Conservation (phyloP, 2,113 vertebrate genomes). For the Anguilla rostrata region DNA sequence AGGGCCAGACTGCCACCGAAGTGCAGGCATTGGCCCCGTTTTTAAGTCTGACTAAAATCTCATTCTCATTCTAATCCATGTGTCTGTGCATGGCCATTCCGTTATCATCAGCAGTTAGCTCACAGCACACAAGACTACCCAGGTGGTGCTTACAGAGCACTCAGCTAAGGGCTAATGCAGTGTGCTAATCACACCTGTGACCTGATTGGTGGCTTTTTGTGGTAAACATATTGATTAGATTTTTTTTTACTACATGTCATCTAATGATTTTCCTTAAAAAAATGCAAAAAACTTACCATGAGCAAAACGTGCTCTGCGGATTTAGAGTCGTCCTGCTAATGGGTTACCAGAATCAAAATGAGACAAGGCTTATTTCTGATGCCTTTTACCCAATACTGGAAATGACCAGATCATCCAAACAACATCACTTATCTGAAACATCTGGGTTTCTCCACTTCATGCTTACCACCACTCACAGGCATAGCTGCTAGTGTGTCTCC, state of each 20-base stretch:
- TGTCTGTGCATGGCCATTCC: neutral
- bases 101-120: neutral
- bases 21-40: neutral
- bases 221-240: neutral
- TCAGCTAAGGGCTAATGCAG: neutral
- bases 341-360: conserved; percentile 25
- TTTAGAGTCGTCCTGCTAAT: conserved; percentile 14
- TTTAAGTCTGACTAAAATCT: neutral
- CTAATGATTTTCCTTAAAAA: neutral
- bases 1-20: neutral
- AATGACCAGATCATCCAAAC: conserved; percentile 21
- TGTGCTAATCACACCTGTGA: neutral
- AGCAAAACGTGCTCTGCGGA: conserved; percentile 1
- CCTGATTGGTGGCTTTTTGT: neutral
- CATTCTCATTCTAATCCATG: neutral
- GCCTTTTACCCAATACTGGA: conserved; percentile 29
- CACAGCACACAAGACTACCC: neutral
- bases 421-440: conserved; percentile 10
- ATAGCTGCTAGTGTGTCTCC: neutral
- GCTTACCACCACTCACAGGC: neutral
- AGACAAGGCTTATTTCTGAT: conserved; percentile 35
- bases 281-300: neutral
- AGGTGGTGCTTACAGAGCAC: neutral
- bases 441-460: neutral
- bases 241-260: conserved; percentile 13